These are phyloP conservation scores for Calonectris borealis DNA, from an alignment of 2,113 vertebrate species.

Conservation along the genomic window DNA sequence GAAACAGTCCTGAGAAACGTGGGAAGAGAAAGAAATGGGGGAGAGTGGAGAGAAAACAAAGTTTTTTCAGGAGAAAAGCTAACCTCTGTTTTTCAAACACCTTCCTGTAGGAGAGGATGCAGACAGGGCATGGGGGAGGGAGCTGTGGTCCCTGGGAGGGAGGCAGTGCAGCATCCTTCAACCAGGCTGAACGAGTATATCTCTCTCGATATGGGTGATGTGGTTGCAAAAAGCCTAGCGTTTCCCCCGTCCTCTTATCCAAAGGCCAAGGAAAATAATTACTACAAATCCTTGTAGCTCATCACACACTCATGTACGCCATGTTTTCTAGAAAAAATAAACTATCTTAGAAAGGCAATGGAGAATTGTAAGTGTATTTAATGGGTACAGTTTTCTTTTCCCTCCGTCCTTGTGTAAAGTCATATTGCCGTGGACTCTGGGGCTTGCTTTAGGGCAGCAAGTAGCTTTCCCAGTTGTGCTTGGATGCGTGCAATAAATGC, in stretches of 20 bases:
- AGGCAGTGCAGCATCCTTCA: not conserved
- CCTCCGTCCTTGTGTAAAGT: not conserved
- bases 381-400: not conserved
- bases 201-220: not conserved
- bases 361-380: not conserved
- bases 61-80: not conserved
- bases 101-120: not conserved
- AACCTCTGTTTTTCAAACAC: not conserved
- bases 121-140: not conserved
- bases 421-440: not conserved
- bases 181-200: not conserved
- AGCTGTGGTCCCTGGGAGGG: not conserved
- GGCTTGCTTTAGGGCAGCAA: not conserved
- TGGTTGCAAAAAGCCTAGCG: not conserved
- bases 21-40: not conserved
- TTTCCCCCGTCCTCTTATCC: not conserved
- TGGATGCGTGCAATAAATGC: not conserved
- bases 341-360: not conserved
- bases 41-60: not conserved
- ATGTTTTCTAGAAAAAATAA: not conserved
- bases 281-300: not conserved
- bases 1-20: not conserved
- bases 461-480: not conserved
- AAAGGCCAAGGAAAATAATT: slow-evolving; percentile 20
- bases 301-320: not conserved